Base-by-base conservation (phyloP, 1,140 invertebrate species). In the Drosophila parabipectinata region DNA sequence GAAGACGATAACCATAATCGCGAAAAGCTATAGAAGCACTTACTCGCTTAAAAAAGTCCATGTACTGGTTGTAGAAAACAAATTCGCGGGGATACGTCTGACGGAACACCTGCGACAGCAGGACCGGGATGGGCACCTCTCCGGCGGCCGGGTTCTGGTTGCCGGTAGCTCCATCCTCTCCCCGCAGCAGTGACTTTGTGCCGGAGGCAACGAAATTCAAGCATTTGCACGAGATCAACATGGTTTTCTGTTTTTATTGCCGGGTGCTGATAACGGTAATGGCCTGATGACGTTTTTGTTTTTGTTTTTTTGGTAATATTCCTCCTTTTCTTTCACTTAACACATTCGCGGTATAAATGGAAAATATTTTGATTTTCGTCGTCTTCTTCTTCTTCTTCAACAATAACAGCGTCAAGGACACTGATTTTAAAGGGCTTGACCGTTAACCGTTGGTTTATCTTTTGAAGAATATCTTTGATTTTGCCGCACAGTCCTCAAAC, bases 161-260 rank as follows among this genome's bases (percentile, higher is more conserved):
- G 44, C 54, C 41, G 41, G 21, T 50, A 12, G 28, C 55, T 52
- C 12, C 26, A 48, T 58, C 18, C 26, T 28, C 26, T 8, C 41
- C 8, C 56, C 57, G 62, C 34, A 52, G 78, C 57, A 84, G 76
- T 72, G 79, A 48, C 47, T 79, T 68, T 51, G 75, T 52, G 32
- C 51, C 63, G 18, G 73, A 61, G 44, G 68, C 89, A 62, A 72
- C 79, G 60, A 91, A 78, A 73, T 91, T 91, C 62, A 72, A 72
- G 66, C 90, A 91, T 72, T 91, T 83, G 74, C 90, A 91, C 51
- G 81, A 83, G 63, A 91, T 78, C 74, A 74, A 64, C 73, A 87
- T 91, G 71, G 56, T 52, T 45, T 37, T 55, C 18, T 56, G 51
- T 50, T 63, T 39, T 37, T 73, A 54, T 74, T 67, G 41, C 63